Evolutionary conservation across 2,888 invertebrate species (phyloP), one percentile per base, ranked within the genome.

Genomic region (Ornithoptera alexandrae): DNA sequence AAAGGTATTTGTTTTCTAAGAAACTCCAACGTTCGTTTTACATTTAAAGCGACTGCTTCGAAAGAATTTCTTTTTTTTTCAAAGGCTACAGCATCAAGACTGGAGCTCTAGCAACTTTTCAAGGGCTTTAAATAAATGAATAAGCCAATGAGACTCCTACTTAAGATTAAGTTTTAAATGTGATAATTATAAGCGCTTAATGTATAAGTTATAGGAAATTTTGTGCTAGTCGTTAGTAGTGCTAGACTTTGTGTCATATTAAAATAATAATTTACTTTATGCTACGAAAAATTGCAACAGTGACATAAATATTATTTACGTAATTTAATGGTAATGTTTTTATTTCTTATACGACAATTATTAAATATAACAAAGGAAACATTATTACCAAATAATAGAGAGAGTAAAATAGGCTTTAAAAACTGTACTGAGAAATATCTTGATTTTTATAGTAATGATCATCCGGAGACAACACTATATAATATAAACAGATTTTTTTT

Each of bases 401-500:
- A 22, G 17, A 18, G 36, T 56, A 20, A 24, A 68, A 68, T 46
- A 58, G 58, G 62, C 58, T 46, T 62, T 58, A 62, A 63, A 22
- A 62, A 63, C 42, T 58, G 62, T 58, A 30, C 18, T 12, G 62
- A 62, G 50, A n/a, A 36, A 42, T 56, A 39, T 61, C 24, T 42
- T 62, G 57, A 36, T 36, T 61, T 61, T 24, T 22, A 68, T 58
- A 62, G 58, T 68, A 58, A 58, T 50, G 62, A 68, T n/a, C 57
- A 58, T 57, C 30, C 58, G 30, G 15, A n/a, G 39, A 58, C 30
- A 30, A 30, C 30, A 30, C 4, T 2, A 30, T 30, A 30, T 30
- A 30, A 30, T 3, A 30, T 30, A 30, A 30, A 30, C 5, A 30
- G 30, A 4, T 30, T 30, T 30, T 24, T 24, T 30, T 30, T 30